phyloP scores from a whole-genome alignment of 2,797 vertebrate species.

The Tapirus indicus region DNA sequence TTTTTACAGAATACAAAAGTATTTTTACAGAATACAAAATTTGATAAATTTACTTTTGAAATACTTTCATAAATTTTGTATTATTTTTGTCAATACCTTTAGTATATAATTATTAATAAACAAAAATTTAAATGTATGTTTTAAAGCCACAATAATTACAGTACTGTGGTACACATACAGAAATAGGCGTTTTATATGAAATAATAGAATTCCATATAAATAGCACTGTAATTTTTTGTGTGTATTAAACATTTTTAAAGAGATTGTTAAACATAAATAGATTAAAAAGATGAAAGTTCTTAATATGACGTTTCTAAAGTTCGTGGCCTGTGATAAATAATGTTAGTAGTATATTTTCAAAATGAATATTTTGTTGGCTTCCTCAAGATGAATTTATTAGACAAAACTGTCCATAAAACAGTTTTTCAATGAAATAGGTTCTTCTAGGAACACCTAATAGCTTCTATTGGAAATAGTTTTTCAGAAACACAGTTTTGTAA shows the following conservation, averaged over 20 bases:
- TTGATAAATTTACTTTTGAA: too few relatives aligned
- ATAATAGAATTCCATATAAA: neutral
- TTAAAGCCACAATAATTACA: neutral
- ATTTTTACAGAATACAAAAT: too few relatives aligned
- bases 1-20: too few relatives aligned
- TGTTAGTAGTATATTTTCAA: neutral
- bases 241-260: neutral
- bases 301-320: neutral
- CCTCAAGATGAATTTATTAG: neutral
- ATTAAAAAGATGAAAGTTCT: neutral
- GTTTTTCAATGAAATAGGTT: neutral
- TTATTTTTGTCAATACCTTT: neutral
- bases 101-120: neutral
- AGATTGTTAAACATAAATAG: neutral
- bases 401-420: neutral
- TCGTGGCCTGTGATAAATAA: neutral
- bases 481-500: conserved; percentile 2
- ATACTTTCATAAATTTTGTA: too few relatives aligned
- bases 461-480: neutral
- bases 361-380: neutral
- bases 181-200: neutral
- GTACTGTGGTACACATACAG: neutral
- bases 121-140: neutral
- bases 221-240: neutral
- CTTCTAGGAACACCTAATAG: neutral